phyloP scores from a whole-genome alignment of 2,888 invertebrate genomes.

The Dryomyza anilis region DNA sequence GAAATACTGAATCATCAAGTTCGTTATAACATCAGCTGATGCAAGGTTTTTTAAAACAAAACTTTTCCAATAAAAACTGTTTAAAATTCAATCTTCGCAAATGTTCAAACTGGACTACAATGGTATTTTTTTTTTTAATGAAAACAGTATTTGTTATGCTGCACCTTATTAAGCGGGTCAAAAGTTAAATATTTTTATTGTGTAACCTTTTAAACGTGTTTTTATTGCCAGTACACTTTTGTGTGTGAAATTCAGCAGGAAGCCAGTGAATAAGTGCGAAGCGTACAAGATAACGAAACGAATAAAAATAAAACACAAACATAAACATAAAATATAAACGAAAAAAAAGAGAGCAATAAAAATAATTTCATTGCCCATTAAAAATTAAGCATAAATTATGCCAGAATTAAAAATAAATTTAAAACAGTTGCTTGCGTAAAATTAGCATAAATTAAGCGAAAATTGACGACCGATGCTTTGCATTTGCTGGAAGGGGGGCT shows the following conservation, averaged over 20 bases:
- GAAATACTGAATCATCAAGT: too few relatives aligned
- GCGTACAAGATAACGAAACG: too few relatives aligned
- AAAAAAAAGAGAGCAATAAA: background rate
- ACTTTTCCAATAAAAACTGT: too few relatives aligned
- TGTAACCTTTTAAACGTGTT: background rate
- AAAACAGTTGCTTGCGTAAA: constrained; percentile 46
- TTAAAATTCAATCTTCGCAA: too few relatives aligned
- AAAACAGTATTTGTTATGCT: background rate
- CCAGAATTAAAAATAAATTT: constrained; percentile 47
- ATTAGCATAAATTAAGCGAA: too few relatives aligned
- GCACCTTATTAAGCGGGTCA: background rate
- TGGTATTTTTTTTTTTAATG: background rate
- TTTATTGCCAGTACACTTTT: background rate
- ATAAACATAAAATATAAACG: background rate
- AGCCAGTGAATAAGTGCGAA: background rate
- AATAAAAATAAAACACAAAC: too few relatives aligned
- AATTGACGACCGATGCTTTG: too few relatives aligned
- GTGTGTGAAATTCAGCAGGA: background rate
- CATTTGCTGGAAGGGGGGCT: too few relatives aligned
- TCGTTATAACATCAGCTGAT: too few relatives aligned
- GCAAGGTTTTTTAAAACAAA: too few relatives aligned
- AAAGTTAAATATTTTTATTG: background rate
- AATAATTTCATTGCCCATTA: constrained; percentile 13
- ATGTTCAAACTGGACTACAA: background rate
- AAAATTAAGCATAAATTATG: constrained; percentile 9